Evolutionary conservation across 1,140 invertebrate species (phyloP).

Genomic region (Drosophila ficusphila): DNA sequence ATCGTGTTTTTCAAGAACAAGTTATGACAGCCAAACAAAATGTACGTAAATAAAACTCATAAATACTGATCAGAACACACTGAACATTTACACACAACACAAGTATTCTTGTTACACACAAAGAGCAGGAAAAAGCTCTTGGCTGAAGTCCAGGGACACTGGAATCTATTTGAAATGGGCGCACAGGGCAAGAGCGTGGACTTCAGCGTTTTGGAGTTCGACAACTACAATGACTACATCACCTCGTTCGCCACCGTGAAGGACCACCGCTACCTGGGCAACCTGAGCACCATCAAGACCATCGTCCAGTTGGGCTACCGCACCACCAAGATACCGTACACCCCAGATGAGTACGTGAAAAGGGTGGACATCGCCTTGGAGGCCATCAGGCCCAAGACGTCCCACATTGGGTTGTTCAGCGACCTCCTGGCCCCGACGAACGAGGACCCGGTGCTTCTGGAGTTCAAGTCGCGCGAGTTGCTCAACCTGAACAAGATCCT

Average conservation of each 20-base stretch:
- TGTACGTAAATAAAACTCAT: constrained; percentile 5
- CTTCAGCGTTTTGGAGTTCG: constrained; percentile 53
- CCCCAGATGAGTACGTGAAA: constrained; percentile 37
- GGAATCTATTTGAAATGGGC: constrained; percentile 7
- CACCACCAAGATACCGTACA: constrained; percentile 56
- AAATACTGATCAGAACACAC: neutral
- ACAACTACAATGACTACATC: constrained; percentile 66
- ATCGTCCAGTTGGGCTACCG: constrained; percentile 74
- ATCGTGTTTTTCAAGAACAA: neutral
- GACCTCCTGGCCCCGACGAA: constrained; percentile 23
- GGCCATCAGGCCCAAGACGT: constrained; percentile 54
- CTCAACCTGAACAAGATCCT: constrained; percentile 63
- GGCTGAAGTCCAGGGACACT: constrained; percentile 1
- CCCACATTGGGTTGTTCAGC: constrained; percentile 17
- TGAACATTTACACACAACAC: neutral
- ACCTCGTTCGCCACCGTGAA: constrained; percentile 52
- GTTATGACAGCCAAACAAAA: constrained; percentile 13
- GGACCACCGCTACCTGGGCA: constrained; percentile 55
- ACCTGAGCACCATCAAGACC: constrained; percentile 3
- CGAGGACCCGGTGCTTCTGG: constrained; percentile 57
- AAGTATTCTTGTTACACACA: neutral
- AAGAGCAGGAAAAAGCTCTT: neutral
- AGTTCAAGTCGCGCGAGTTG: constrained; percentile 57
- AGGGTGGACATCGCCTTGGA: constrained; percentile 49
- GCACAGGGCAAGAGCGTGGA: constrained; percentile 29